phyloP scores from a whole-genome alignment of 2,113 vertebrate genomes.

The Narcine bancroftii region DNA sequence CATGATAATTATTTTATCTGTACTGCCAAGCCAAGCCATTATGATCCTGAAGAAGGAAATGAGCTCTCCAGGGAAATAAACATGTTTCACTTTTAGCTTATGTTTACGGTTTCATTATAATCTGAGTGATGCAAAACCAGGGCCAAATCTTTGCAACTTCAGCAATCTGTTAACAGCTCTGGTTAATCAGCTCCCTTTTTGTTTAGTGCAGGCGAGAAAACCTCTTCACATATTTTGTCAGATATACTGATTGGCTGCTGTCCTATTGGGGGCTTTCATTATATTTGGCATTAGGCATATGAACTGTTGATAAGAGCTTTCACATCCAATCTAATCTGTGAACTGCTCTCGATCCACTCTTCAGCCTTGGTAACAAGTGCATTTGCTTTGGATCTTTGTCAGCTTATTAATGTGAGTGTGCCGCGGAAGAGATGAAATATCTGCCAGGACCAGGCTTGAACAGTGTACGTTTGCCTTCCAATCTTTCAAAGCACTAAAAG shows the following conservation, averaged over 20 bases:
- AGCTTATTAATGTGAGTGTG: slow-evolving; percentile 12
- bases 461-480: not conserved
- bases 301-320: slow-evolving; percentile 33
- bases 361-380: not conserved
- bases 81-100: slow-evolving; percentile 29
- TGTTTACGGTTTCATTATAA: slow-evolving; percentile 35
- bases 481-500: not conserved
- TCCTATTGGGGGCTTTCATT: slow-evolving; percentile 18
- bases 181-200: slow-evolving; percentile 32
- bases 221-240: slow-evolving; percentile 25
- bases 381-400: slow-evolving; percentile 11
- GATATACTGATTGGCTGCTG: slow-evolving; percentile 19
- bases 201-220: slow-evolving; percentile 18
- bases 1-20: slow-evolving; percentile 35
- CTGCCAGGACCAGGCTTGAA: not conserved
- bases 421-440: not conserved
- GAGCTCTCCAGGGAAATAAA: slow-evolving; percentile 31
- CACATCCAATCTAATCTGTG: slow-evolving; percentile 20
- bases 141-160: slow-evolving; percentile 20
- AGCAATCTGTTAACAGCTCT: slow-evolving; percentile 34
- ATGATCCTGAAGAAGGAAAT: slow-evolving; percentile 34
- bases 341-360: slow-evolving; percentile 17
- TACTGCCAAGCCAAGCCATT: slow-evolving; percentile 18
- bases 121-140: slow-evolving; percentile 25
- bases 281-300: slow-evolving; percentile 25